Percentiles rank a stretch among this genome's conserved stretches.
Conservation (phyloP, 2,113 vertebrate species). For the Oplegnathus fasciatus region DNA sequence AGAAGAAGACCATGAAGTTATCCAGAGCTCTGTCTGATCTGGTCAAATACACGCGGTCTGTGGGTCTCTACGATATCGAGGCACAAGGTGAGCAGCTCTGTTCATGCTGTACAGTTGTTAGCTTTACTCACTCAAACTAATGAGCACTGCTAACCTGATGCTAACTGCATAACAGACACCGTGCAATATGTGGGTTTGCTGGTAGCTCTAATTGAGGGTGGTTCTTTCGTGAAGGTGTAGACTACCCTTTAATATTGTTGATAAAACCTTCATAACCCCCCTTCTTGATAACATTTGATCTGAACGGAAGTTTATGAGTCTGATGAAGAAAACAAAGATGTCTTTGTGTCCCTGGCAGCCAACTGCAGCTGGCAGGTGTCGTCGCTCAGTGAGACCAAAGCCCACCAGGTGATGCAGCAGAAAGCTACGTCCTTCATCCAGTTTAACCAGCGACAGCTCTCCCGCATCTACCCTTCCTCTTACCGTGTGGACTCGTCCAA, state of each 20-base stretch:
- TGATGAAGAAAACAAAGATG: not conserved
- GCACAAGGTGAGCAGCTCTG: conserved; percentile 86
- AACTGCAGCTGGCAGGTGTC: conserved; percentile 95
- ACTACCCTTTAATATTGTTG: not conserved
- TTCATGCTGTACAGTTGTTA: not conserved
- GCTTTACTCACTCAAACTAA: not conserved
- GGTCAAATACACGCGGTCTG: conserved; percentile 96
- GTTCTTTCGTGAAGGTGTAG: too few relatives aligned
- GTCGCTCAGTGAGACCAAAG: conserved; percentile 96
- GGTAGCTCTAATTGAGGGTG: too few relatives aligned
- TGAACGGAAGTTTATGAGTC: not conserved
- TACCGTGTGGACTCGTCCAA: conserved; percentile 98
- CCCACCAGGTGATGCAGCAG: conserved; percentile 96
- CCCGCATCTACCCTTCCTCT: conserved; percentile 96
- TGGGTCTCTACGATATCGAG: conserved; percentile 93
- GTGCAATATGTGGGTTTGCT: not conserved
- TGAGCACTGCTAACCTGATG: not conserved
- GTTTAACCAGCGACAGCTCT: conserved; percentile 96
- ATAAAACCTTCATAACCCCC: not conserved
- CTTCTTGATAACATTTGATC: not conserved
- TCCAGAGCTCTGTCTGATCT: conserved; percentile 96
- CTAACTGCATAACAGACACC: not conserved
- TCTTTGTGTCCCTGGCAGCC: conserved; percentile 72
- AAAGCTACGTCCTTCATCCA: conserved; percentile 89
- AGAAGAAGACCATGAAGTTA: conserved; percentile 98